Conservation (phyloP, 2,888 invertebrate species). For the Oscheius sp. region DNA sequence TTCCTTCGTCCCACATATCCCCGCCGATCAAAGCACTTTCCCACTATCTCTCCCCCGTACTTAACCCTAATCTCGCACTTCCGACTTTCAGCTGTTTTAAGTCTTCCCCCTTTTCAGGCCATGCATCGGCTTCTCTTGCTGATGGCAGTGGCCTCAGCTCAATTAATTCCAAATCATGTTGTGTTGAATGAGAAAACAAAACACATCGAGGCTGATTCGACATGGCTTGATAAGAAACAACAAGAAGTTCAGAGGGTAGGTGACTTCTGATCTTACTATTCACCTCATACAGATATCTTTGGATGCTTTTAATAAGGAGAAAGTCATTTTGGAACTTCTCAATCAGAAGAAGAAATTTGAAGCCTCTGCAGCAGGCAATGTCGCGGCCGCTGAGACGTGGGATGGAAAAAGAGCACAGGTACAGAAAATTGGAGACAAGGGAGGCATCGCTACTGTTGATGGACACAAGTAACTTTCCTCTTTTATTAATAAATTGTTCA, state of each 20-base stretch:
- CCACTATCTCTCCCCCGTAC: background rate
- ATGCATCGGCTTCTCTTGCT: constrained; percentile 6
- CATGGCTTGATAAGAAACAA: constrained; percentile 66
- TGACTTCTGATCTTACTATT: too few species aligned
- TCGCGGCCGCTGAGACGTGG: constrained; percentile 67
- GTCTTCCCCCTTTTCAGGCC: background rate
- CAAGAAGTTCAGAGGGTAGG: constrained; percentile 61
- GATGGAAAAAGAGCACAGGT: constrained; percentile 69
- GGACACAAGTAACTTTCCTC: constrained; percentile 63
- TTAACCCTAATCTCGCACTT: constrained; percentile 15
- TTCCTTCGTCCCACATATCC: constrained; percentile 17
- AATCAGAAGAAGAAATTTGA: constrained; percentile 51
- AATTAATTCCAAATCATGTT: constrained; percentile 61
- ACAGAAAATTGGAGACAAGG: constrained; percentile 68
- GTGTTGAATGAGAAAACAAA: constrained; percentile 64
- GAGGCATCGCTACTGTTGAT: constrained; percentile 67
- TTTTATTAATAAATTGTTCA: constrained; percentile 17
- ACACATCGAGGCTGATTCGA: constrained; percentile 68
- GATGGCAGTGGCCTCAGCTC: constrained; percentile 21
- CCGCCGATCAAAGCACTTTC: constrained; percentile 15
- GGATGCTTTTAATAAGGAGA: constrained; percentile 68
- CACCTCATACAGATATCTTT: constrained; percentile 57
- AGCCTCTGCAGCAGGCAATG: constrained; percentile 60
- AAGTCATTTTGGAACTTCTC: constrained; percentile 64
- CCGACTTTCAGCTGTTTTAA: background rate